A percentile compares a stretch with the other conserved stretches of the same genome.
phyloP scores from a whole-genome alignment of 1,140 invertebrate genomes.

The Drosophila carrolli region DNA sequence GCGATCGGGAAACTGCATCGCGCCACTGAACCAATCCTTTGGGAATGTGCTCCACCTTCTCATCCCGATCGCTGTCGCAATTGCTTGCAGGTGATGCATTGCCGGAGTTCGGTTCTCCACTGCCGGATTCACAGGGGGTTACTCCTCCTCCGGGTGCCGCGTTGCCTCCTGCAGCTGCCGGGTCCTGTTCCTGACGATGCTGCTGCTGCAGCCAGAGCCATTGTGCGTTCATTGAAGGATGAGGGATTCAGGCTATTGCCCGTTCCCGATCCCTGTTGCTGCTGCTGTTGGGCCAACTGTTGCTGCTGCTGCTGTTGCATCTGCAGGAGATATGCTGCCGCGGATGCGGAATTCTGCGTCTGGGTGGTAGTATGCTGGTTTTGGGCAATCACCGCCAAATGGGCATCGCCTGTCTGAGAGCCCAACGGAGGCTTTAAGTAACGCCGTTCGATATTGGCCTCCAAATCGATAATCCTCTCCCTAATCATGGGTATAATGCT shows the following conservation, averaged over 20 bases:
- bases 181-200: constrained; percentile 30
- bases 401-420: constrained; percentile 84
- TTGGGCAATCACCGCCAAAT: constrained; percentile 82
- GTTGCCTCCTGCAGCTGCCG: background rate
- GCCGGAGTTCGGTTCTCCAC: constrained; percentile 63
- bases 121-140: constrained; percentile 17
- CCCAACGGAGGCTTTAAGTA: constrained; percentile 97
- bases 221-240: constrained; percentile 76
- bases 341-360: constrained; percentile 78
- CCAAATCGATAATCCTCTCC: constrained; percentile 92
- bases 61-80: constrained; percentile 79
- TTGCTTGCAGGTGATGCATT: constrained; percentile 76
- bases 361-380: constrained; percentile 78
- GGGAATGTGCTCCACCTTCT: constrained; percentile 85
- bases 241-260: constrained; percentile 65
- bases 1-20: constrained; percentile 92
- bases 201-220: constrained; percentile 75
- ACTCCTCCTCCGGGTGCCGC: constrained; percentile 1
- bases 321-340: constrained; percentile 71
- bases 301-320: constrained; percentile 77
- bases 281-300: constrained; percentile 48
- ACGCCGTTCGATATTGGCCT: constrained; percentile 95
- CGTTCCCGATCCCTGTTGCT: constrained; percentile 52
- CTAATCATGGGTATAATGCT: constrained; percentile 88
- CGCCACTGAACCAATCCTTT: constrained; percentile 94